Conservation (phyloP, 2,113 vertebrate species). For the Poecilia latipinna region DNA sequence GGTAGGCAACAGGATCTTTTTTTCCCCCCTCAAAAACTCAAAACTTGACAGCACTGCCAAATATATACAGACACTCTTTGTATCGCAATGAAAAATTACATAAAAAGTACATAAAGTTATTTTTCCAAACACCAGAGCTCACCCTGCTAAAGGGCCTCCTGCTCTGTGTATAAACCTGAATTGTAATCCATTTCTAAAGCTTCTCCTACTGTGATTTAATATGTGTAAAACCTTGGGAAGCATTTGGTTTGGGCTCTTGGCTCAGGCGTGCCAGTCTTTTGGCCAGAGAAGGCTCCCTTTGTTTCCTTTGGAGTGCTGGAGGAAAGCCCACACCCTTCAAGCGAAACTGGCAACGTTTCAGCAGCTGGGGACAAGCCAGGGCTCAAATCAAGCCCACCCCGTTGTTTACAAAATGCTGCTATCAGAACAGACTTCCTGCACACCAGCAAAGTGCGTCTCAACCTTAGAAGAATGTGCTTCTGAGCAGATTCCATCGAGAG, state of each 20-base stretch:
- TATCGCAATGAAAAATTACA: not conserved
- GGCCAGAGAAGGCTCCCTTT: constrained; percentile 21
- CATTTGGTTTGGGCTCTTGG: constrained; percentile 40
- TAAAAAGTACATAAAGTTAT: not conserved
- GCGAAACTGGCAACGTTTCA: constrained; percentile 49
- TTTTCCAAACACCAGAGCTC: not conserved
- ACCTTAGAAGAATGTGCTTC: constrained; percentile 19
- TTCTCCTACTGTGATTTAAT: not conserved
- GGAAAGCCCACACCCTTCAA: constrained; percentile 52
- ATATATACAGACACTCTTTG: not conserved
- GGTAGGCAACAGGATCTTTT: not conserved
- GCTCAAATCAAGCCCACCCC: constrained; percentile 53
- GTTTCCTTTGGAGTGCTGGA: constrained; percentile 54
- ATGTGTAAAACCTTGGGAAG: constrained; percentile 13
- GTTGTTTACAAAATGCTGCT: constrained; percentile 60
- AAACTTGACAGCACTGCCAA: too few relatives aligned
- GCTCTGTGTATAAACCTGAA: not conserved
- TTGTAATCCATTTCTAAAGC: not conserved
- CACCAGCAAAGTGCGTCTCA: constrained; percentile 24
- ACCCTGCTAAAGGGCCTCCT: not conserved
- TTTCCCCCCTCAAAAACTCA: not conserved
- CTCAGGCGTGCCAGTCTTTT: constrained; percentile 37
- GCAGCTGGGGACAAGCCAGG: constrained; percentile 55
- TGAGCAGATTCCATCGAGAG: constrained; percentile 54
- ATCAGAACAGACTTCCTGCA: constrained; percentile 43